Evolutionary conservation across 2,113 vertebrate species (phyloP).

Genomic region (Aspidoscelis tigris): DNA sequence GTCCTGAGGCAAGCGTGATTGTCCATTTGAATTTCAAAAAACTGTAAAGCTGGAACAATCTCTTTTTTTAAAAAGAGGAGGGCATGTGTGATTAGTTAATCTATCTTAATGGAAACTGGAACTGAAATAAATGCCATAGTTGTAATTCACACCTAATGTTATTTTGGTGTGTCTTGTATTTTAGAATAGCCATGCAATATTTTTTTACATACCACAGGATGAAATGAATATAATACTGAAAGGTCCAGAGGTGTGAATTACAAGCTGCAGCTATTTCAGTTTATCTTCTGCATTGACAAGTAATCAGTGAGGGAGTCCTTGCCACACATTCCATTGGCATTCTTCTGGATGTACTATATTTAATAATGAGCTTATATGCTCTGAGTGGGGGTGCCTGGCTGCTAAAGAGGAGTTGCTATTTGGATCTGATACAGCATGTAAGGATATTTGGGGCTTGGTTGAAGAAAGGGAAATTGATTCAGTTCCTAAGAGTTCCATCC

Average conservation of each 20-base stretch:
- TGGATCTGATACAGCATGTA: background rate
- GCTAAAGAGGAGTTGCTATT: background rate
- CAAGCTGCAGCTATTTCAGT: constrained; percentile 13
- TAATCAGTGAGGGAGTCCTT: constrained; percentile 28
- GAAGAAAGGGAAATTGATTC: background rate
- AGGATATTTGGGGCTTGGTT: background rate
- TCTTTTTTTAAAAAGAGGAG: background rate
- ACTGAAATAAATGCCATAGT: constrained; percentile 8
- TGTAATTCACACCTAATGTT: constrained; percentile 30
- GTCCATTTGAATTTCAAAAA: constrained; percentile 1
- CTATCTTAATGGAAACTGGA: constrained; percentile 18
- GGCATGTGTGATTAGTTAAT: background rate
- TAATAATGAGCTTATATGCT: constrained; percentile 20
- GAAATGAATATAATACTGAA: constrained; percentile 31
- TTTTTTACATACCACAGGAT: constrained; percentile 5
- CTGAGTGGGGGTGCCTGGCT: background rate
- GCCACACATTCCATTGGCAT: constrained; percentile 18
- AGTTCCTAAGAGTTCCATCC: background rate
- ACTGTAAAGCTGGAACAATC: constrained; percentile 2
- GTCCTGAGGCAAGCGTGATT: background rate
- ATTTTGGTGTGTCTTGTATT: constrained; percentile 21
- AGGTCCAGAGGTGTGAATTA: constrained; percentile 17
- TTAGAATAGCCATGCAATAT: constrained; percentile 10
- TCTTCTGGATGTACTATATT: constrained; percentile 22
- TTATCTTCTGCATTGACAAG: constrained; percentile 22